Evolutionary conservation across 1,140 invertebrate species (phyloP).

Genomic region (Ctenoplectra terminalis): DNA sequence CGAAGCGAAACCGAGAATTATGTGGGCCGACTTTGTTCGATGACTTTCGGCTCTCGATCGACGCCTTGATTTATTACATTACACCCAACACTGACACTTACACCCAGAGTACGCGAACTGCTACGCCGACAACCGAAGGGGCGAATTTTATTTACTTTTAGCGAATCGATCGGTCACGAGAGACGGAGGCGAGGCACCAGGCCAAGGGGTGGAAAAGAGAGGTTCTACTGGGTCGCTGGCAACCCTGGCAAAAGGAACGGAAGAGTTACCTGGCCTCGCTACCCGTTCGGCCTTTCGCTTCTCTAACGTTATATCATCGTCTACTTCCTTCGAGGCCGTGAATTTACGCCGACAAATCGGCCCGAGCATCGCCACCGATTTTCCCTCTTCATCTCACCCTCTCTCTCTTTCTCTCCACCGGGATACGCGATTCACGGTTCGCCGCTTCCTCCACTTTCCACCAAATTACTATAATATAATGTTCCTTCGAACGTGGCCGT

Average conservation of each 20-base stretch:
- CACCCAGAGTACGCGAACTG: slow-evolving; percentile 39
- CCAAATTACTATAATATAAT: slow-evolving; percentile 38
- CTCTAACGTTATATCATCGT: slow-evolving; percentile 64
- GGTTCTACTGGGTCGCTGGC: slow-evolving; percentile 36
- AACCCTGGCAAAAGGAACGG: slow-evolving; percentile 47
- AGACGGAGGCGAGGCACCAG: not conserved
- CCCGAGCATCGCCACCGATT: slow-evolving; percentile 51
- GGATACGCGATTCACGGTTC: slow-evolving; percentile 37
- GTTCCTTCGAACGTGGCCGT: not conserved
- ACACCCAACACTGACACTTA: slow-evolving; percentile 64
- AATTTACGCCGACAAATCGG: slow-evolving; percentile 69
- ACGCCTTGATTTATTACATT: slow-evolving; percentile 67
- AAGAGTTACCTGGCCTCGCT: slow-evolving; percentile 54
- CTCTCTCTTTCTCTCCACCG: not conserved
- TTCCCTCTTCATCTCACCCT: slow-evolving; percentile 6
- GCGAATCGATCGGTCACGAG: slow-evolving; percentile 76
- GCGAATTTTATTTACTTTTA: slow-evolving; percentile 79
- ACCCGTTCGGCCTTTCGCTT: slow-evolving; percentile 57
- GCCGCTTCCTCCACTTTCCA: not conserved
- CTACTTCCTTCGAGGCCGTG: slow-evolving; percentile 58
- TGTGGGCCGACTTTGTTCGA: slow-evolving; percentile 50
- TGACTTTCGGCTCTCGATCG: slow-evolving; percentile 57
- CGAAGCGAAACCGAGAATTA: slow-evolving; percentile 32
- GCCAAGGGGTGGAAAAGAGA: slow-evolving; percentile 14
- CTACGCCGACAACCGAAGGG: slow-evolving; percentile 42